Conservation (phyloP, 2,113 vertebrate species). For the Archilochus colubris region DNA sequence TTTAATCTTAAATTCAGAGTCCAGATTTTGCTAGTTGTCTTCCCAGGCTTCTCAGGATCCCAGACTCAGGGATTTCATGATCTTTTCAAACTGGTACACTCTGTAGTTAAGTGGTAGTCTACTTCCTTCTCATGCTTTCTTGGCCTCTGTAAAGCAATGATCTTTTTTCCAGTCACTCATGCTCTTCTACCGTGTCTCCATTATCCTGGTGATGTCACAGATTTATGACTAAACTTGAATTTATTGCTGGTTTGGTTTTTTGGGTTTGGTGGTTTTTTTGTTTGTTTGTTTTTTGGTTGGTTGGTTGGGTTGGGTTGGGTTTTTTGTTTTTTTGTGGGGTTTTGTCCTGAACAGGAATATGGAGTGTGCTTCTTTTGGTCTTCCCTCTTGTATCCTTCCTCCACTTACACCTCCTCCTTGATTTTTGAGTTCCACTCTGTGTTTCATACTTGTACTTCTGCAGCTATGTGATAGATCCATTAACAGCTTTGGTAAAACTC, state of each 20-base stretch:
- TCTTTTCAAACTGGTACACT: not conserved
- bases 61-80: not conserved
- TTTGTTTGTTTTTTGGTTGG: no score
- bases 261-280: no score
- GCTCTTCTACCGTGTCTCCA: not conserved
- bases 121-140: not conserved
- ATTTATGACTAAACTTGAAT: not conserved
- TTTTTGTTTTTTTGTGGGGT: no score
- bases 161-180: rapidly evolving
- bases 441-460: not conserved
- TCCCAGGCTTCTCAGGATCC: not conserved
- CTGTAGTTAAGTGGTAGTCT: not conserved
- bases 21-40: not conserved
- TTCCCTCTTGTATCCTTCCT: not conserved
- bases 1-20: not conserved
- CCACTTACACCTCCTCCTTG: not conserved
- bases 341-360: not conserved
- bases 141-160: not conserved
- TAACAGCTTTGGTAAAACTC: not conserved
- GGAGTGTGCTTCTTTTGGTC: not conserved
- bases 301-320: not conserved
- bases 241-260: not conserved
- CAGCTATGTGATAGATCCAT: not conserved
- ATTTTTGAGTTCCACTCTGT: not conserved
- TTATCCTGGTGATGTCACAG: not conserved